These are phyloP conservation scores for Melinaea menophilus DNA, from an alignment of 2,888 invertebrate genomes.

Conservation along the genomic window DNA sequence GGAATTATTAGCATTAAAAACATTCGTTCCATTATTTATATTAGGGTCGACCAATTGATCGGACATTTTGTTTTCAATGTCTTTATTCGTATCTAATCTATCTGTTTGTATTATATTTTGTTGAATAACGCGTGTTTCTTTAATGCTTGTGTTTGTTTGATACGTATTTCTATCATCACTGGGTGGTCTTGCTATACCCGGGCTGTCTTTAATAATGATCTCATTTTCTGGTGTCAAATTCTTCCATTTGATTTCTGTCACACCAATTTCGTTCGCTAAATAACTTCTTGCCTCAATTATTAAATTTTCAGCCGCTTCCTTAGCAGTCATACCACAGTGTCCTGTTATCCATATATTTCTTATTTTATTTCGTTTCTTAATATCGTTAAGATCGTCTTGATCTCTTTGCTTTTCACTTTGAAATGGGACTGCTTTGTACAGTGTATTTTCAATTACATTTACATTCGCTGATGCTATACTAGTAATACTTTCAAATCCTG, in stretches of 20 bases:
- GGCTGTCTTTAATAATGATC: background rate
- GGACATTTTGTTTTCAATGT: too few relatives aligned
- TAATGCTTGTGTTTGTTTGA: too few relatives aligned
- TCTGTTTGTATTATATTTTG: too few relatives aligned
- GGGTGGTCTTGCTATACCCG: background rate
- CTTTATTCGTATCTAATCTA: too few relatives aligned
- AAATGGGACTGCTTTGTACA: conserved; percentile 89
- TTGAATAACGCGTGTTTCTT: too few relatives aligned
- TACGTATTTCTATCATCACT: too few relatives aligned
- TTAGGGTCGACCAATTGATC: too few relatives aligned
- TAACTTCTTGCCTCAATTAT: conserved; percentile 87
- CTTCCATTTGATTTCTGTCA: conserved; percentile 83
- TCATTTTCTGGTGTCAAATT: conserved; percentile 34
- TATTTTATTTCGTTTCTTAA: conserved; percentile 81
- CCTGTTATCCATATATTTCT: conserved; percentile 89
- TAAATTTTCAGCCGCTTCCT: conserved; percentile 88
- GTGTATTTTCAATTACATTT: conserved; percentile 83
- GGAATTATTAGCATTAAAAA: background rate
- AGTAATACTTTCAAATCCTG: conserved; percentile 86
- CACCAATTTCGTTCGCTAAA: conserved; percentile 85
- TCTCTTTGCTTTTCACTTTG: conserved; percentile 87
- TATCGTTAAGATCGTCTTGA: conserved; percentile 82
- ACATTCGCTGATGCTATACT: conserved; percentile 87
- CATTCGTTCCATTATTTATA: background rate
- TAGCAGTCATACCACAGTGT: conserved; percentile 86